phyloP scores from a whole-genome alignment of 2,113 vertebrate genomes.

The Brachyhypopomus occidentalis region DNA sequence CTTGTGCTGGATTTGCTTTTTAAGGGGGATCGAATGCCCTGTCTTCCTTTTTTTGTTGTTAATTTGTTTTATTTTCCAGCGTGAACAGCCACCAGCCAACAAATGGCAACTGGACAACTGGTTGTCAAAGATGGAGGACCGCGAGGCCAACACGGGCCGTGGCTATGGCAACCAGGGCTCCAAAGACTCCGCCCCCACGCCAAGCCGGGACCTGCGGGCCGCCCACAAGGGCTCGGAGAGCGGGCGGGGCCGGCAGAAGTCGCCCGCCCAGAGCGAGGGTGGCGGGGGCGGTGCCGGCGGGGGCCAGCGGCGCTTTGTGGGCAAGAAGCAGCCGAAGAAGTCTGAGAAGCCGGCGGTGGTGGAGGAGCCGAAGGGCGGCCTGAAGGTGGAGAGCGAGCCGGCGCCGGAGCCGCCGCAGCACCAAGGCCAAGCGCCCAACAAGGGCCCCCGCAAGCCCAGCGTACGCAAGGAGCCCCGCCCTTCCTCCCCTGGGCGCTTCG shows the following conservation, averaged over 20 bases:
- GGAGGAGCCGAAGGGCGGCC: constrained; percentile 89
- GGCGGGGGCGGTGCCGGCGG: constrained; percentile 58
- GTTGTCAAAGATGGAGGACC: constrained; percentile 92
- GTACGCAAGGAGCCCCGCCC: constrained; percentile 91
- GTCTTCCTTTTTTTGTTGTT: no score
- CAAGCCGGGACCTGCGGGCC: constrained; percentile 84
- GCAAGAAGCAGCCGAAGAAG: constrained; percentile 98
- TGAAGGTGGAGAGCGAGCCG: constrained; percentile 93
- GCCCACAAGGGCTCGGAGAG: constrained; percentile 87
- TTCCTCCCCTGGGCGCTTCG: constrained; percentile 81
- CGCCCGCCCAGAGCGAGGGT: constrained; percentile 89
- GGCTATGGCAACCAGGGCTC: constrained; percentile 84
- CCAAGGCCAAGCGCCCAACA: constrained; percentile 90
- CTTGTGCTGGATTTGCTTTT: no score
- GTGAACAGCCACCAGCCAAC: constrained; percentile 90
- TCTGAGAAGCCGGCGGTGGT: constrained; percentile 84
- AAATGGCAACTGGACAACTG: constrained; percentile 99
- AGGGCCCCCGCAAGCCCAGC: constrained; percentile 91
- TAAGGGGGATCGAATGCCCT: no score
- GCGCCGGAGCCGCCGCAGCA: constrained; percentile 84
- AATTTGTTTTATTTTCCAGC: constrained; percentile 71
- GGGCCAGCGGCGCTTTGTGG: constrained; percentile 82
- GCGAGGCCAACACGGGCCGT: constrained; percentile 81
- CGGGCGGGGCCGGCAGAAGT: constrained; percentile 88
- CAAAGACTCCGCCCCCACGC: constrained; percentile 84